These are phyloP conservation scores for Sphyrna mokarran DNA, from an alignment of 2,113 vertebrate species.

Conservation along the genomic window DNA sequence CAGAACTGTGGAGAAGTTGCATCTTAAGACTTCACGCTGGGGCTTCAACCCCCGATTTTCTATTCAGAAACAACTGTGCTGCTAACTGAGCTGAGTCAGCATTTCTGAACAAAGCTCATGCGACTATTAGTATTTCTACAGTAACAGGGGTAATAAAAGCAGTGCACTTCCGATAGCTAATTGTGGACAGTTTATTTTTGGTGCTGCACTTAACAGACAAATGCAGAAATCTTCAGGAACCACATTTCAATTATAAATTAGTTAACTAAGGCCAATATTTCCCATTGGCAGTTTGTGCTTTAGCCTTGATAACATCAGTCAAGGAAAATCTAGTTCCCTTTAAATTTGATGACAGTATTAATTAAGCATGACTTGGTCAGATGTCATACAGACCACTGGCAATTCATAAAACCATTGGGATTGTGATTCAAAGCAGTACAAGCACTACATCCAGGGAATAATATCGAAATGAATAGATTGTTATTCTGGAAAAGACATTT, in stretches of 20 bases:
- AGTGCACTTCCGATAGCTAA: neutral
- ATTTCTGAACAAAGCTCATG: neutral
- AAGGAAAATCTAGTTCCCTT: neutral
- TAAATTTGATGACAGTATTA: constrained; percentile 20
- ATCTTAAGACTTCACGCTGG: neutral
- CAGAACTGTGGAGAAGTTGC: neutral
- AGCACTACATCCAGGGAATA: neutral
- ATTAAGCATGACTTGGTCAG: neutral
- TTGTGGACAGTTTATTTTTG: neutral
- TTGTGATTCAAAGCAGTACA: neutral
- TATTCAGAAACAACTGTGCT: neutral
- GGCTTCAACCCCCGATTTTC: neutral
- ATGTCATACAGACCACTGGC: neutral
- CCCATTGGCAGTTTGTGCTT: neutral
- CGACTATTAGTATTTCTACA: neutral
- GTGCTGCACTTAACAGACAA: neutral
- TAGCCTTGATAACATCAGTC: constrained; percentile 8
- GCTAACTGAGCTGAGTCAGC: neutral
- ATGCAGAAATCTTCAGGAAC: neutral
- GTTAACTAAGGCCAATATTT: neutral
- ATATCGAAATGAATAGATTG: neutral
- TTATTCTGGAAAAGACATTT: neutral
- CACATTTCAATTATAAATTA: neutral
- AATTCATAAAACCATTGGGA: neutral
- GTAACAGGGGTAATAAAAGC: neutral